Evolutionary conservation across 2,113 vertebrate genomes (phyloP).

Genomic region (Lepisosteus osseus): DNA sequence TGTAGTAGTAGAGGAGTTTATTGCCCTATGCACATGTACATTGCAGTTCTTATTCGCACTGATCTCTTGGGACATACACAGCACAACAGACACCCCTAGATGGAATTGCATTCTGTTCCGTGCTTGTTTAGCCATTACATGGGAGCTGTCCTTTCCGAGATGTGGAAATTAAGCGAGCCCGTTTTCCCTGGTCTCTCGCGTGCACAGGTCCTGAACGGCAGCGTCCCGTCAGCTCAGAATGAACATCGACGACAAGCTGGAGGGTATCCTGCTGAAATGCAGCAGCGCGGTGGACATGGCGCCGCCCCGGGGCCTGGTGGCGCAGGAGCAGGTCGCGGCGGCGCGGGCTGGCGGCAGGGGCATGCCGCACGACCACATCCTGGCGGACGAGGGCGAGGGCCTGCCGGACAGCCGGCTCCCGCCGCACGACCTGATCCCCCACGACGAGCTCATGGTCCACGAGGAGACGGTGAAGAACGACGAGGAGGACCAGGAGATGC

Average conservation of each 20-base stretch:
- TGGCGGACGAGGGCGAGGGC: slow-evolving; percentile 62
- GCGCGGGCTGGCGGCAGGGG: slow-evolving; percentile 81
- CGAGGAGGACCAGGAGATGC: slow-evolving; percentile 76
- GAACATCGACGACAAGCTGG: slow-evolving; percentile 96
- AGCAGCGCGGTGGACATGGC: slow-evolving; percentile 78
- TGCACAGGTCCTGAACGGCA: slow-evolving; percentile 22
- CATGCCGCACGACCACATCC: slow-evolving; percentile 83
- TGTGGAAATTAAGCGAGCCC: too few species aligned
- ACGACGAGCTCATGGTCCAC: slow-evolving; percentile 95
- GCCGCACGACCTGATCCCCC: slow-evolving; percentile 88
- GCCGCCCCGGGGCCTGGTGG: slow-evolving; percentile 64
- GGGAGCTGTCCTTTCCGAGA: background rate
- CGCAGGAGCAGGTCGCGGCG: slow-evolving; percentile 38
- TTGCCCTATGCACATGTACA: too few species aligned
- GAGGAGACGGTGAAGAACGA: slow-evolving; percentile 92
- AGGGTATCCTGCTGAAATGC: slow-evolving; percentile 95
- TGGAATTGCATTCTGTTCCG: too few species aligned
- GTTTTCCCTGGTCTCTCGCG: slow-evolving; percentile 6
- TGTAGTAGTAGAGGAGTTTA: too few species aligned
- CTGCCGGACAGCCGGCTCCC: slow-evolving; percentile 80
- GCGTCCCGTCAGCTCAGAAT: slow-evolving; percentile 73
- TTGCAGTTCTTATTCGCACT: too few species aligned
- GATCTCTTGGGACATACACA: too few species aligned
- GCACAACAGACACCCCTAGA: too few species aligned
- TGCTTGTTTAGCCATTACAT: background rate